Percentiles rank a stretch among this genome's conserved stretches.
Evolutionary conservation across 2,113 vertebrate species (phyloP).

Genomic region (Passer domesticus): DNA sequence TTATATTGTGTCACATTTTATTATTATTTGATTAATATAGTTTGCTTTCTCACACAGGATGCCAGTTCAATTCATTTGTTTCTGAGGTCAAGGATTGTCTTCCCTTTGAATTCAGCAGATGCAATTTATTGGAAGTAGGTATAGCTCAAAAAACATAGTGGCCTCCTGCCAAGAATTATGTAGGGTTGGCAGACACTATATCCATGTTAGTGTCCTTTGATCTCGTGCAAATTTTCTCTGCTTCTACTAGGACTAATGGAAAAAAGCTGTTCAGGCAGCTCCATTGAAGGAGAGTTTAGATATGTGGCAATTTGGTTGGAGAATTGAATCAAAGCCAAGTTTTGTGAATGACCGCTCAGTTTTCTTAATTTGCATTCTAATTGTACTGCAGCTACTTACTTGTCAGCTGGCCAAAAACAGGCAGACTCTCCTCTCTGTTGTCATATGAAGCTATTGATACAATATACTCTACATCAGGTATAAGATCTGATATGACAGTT

Average conservation of each 20-base stretch:
- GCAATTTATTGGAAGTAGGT: neutral
- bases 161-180: neutral
- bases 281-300: neutral
- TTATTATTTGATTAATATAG: neutral
- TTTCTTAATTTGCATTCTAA: neutral
- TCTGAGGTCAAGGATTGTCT: neutral
- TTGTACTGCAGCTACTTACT: slow-evolving; percentile 79
- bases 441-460: slow-evolving; percentile 85
- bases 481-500: slow-evolving; percentile 86
- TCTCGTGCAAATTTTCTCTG: neutral
- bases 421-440: slow-evolving; percentile 85
- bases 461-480: slow-evolving; percentile 83
- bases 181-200: neutral
- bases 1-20: neutral
- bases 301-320: neutral
- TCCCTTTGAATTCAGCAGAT: neutral
- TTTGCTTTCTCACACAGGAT: neutral
- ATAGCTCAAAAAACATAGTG: neutral
- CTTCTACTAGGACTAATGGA: neutral
- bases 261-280: neutral
- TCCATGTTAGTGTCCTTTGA: neutral
- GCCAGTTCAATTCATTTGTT: neutral
- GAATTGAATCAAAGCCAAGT: neutral
- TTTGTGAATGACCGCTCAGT: neutral
- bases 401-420: slow-evolving; percentile 90